Percentiles rank a stretch among this genome's conserved stretches.
phyloP scores from a whole-genome alignment of 2,113 vertebrate species.

The Cheirogaleus medius region DNA sequence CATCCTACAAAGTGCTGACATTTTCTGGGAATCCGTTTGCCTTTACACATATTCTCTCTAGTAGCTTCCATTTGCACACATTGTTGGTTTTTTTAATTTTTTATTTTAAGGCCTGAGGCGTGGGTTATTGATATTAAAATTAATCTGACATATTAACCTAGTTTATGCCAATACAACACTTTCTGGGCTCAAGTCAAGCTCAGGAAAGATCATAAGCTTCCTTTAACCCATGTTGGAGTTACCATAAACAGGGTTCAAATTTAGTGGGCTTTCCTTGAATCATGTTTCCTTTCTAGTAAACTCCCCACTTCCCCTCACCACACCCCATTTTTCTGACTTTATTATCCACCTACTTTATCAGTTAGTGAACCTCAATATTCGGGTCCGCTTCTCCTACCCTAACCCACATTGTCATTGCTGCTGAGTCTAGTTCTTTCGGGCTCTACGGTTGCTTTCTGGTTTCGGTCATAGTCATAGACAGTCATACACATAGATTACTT shows the following conservation, averaged over 20 bases:
- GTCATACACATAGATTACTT: background rate
- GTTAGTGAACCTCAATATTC: background rate
- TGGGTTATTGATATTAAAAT: slow-evolving; percentile 58
- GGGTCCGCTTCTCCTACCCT: background rate
- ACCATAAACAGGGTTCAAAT: background rate
- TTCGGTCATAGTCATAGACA: background rate
- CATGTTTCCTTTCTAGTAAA: background rate
- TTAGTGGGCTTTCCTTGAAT: background rate
- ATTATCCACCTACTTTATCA: background rate
- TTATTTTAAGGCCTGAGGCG: slow-evolving; percentile 51
- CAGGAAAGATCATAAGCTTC: background rate
- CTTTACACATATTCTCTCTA: slow-evolving; percentile 53
- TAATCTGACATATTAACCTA: slow-evolving; percentile 43
- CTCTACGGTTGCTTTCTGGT: background rate
- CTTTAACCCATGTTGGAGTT: background rate
- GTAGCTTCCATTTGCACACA: slow-evolving; percentile 55
- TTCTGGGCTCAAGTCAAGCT: background rate
- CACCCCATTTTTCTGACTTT: background rate
- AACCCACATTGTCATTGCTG: background rate
- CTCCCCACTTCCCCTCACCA: fast-evolving
- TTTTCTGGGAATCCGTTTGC: slow-evolving; percentile 77
- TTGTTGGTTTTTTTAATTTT: slow-evolving; percentile 37
- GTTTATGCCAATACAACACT: slow-evolving; percentile 3
- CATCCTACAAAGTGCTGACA: slow-evolving; percentile 73
- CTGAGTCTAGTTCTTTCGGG: background rate